phyloP scores from a whole-genome alignment of 2,888 invertebrate species.

The Drosophila yooni region DNA sequence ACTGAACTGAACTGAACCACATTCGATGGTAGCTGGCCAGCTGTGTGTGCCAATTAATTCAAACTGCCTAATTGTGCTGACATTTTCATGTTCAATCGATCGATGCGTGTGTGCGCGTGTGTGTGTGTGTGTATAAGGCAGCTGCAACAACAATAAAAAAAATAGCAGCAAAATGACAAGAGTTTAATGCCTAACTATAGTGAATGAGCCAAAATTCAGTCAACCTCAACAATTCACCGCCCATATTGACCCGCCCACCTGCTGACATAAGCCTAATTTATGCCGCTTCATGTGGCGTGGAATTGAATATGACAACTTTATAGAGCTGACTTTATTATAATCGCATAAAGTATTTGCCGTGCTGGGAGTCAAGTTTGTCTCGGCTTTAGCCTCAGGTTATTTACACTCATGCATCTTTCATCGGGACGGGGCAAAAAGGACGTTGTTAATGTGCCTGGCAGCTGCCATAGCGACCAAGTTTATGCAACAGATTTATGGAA shows the following conservation, averaged over 20 bases:
- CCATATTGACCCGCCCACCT: constrained; percentile 4
- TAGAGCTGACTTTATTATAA: constrained; percentile 80
- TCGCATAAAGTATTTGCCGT: constrained; percentile 75
- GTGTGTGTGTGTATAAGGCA: background rate
- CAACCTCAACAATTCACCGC: background rate
- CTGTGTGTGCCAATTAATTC: constrained; percentile 60
- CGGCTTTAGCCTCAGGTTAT: constrained; percentile 13
- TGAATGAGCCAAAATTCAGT: background rate
- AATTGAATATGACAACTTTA: constrained; percentile 80
- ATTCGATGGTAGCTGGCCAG: constrained; percentile 6
- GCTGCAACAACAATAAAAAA: constrained; percentile 10
- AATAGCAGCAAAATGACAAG: constrained; percentile 4
- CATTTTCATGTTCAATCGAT: constrained; percentile 70
- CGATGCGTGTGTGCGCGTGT: constrained; percentile 36
- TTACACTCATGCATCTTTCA: constrained; percentile 74
- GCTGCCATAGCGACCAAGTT: constrained; percentile 43
- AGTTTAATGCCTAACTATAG: constrained; percentile 7
- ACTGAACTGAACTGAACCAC: background rate
- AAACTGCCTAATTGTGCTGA: constrained; percentile 76
- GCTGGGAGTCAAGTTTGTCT: constrained; percentile 46
- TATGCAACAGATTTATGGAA: constrained; percentile 77
- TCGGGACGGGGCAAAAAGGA: constrained; percentile 11
- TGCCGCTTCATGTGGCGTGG: constrained; percentile 61
- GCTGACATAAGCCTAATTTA: constrained; percentile 71
- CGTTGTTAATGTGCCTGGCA: constrained; percentile 67